These are phyloP conservation scores for Myiagra hebetior DNA, from an alignment of 2,113 vertebrate genomes.

Conservation along the genomic window DNA sequence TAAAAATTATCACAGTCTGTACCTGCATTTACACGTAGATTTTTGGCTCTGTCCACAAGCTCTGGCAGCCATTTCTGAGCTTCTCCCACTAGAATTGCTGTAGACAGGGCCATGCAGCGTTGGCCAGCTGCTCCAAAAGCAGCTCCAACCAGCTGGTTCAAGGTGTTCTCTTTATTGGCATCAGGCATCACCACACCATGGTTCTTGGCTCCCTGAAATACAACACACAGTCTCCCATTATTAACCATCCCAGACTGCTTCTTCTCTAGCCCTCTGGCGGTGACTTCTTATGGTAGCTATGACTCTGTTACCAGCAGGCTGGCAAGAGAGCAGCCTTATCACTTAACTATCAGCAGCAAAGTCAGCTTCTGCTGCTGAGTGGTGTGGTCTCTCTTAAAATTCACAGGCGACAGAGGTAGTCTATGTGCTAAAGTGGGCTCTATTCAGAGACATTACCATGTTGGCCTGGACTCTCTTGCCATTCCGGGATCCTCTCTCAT, in stretches of 20 bases:
- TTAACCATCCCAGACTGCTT: not conserved
- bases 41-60: conserved; percentile 88
- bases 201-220: conserved; percentile 92
- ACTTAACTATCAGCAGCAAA: not conserved
- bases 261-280: not conserved
- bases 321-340: not conserved
- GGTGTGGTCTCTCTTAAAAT: not conserved
- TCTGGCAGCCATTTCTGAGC: conserved; percentile 90
- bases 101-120: conserved; percentile 97
- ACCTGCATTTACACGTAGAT: conserved; percentile 90
- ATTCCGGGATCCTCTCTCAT: conserved; percentile 90
- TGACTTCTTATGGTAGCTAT: not conserved
- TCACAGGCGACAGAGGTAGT: not conserved
- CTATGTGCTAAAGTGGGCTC: not conserved
- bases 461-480: conserved; percentile 97
- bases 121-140: conserved; percentile 97
- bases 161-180: conserved; percentile 95
- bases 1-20: not conserved
- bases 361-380: not conserved
- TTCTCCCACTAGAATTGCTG: conserved; percentile 90
- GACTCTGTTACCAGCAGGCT: not conserved
- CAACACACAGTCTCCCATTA: not conserved
- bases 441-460: conserved; percentile 79
- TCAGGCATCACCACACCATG: conserved; percentile 98
- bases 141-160: conserved; percentile 95